phyloP scores from a whole-genome alignment of 1,140 invertebrate genomes.

The Hestina assimilis region DNA sequence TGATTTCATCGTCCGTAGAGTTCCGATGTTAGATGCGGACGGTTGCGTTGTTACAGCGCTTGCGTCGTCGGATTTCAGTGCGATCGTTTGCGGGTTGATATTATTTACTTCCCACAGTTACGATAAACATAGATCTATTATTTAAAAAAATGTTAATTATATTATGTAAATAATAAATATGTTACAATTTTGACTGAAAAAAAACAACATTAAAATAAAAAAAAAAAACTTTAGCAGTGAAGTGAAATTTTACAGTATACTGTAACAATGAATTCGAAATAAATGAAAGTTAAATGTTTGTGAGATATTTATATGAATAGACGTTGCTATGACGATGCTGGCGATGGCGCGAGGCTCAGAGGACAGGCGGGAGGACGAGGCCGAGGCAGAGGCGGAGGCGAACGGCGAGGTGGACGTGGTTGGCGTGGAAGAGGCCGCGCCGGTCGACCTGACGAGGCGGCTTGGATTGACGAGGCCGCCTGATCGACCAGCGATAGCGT shows the following conservation, averaged over 20 bases:
- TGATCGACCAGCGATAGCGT: slow-evolving; percentile 80
- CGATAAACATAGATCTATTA: too few relatives aligned
- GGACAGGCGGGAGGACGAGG: slow-evolving; percentile 55
- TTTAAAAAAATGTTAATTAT: too few relatives aligned
- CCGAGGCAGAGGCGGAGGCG: slow-evolving; percentile 49
- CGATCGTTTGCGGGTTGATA: slow-evolving; percentile 25
- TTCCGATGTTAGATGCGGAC: slow-evolving; percentile 43
- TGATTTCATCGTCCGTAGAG: slow-evolving; percentile 43
- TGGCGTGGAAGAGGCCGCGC: slow-evolving; percentile 68
- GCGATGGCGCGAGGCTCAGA: slow-evolving; percentile 71
- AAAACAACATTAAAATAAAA: slow-evolving; percentile 9
- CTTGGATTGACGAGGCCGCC: slow-evolving; percentile 62
- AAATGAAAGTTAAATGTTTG: slow-evolving; percentile 2
- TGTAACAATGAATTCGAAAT: slow-evolving; percentile 8
- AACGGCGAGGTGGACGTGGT: slow-evolving; percentile 69
- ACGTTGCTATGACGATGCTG: slow-evolving; percentile 75
- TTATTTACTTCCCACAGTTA: too few relatives aligned
- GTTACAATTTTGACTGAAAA: too few relatives aligned
- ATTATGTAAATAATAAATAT: too few relatives aligned
- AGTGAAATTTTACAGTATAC: too few relatives aligned
- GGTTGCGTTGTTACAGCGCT: slow-evolving; percentile 30
- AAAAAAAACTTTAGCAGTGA: too few relatives aligned
- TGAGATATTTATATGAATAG: slow-evolving; percentile 34
- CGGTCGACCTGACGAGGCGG: slow-evolving; percentile 64
- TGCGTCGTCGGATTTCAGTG: slow-evolving; percentile 43